These are phyloP conservation scores for Cataglyphis altisquamis DNA, from an alignment of 2,888 invertebrate genomes.

Conservation along the genomic window DNA sequence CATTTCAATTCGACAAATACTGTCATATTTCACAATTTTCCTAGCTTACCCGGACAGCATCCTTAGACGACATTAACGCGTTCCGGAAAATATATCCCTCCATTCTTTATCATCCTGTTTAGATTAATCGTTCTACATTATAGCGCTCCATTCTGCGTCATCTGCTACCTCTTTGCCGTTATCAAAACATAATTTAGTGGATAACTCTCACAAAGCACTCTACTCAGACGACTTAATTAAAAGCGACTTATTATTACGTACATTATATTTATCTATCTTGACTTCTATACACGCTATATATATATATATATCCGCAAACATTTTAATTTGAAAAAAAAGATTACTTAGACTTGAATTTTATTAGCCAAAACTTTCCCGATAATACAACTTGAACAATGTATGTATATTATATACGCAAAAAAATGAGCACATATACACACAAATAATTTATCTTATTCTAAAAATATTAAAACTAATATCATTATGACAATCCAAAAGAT, in stretches of 20 bases:
- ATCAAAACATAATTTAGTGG: constrained; percentile 38
- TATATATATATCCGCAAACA: neutral
- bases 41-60: neutral
- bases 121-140: constrained; percentile 46
- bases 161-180: constrained; percentile 25
- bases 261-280: neutral
- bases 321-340: neutral
- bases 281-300: neutral
- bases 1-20: constrained; percentile 11
- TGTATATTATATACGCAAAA: neutral
- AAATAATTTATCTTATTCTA: neutral
- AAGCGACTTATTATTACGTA: constrained; percentile 10
- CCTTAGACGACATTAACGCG: constrained; percentile 20
- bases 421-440: neutral
- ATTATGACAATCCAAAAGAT: constrained; percentile 60
- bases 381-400: neutral
- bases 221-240: constrained; percentile 40
- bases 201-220: constrained; percentile 38
- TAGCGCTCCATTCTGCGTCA: constrained; percentile 24
- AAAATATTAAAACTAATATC: constrained; percentile 32
- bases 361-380: neutral
- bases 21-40: constrained; percentile 13
- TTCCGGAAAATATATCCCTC: constrained; percentile 27
- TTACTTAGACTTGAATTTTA: neutral
- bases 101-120: constrained; percentile 49